Percentiles rank a stretch among this genome's conserved stretches.
Evolutionary conservation across 2,888 invertebrate genomes (phyloP).

Genomic region (Drosophila neoperkinsi): DNA sequence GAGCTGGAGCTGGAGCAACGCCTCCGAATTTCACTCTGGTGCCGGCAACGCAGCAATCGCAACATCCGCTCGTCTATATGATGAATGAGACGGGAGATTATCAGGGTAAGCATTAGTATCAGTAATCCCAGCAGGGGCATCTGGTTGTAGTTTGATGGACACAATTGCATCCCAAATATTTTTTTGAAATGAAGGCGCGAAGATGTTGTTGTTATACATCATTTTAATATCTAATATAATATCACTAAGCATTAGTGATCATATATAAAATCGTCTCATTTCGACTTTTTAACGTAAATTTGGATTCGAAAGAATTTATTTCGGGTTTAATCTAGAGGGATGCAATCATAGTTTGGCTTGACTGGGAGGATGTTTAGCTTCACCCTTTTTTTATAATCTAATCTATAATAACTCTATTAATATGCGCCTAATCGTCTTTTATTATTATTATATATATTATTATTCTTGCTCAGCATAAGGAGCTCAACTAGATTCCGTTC

Average conservation of each 20-base stretch:
- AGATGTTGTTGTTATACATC: too few species aligned
- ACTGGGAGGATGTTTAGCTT: too few species aligned
- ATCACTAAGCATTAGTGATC: neutral
- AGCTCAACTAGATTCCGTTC: too few species aligned
- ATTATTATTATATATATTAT: too few species aligned
- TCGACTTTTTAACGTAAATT: too few species aligned
- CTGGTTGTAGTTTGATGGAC: neutral
- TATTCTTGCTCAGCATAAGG: too few species aligned
- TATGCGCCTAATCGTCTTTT: neutral
- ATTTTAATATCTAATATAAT: too few species aligned
- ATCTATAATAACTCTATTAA: neutral
- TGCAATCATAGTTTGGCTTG: too few species aligned
- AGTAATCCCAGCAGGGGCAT: neutral
- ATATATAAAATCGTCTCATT: neutral
- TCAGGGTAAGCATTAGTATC: slow-evolving; percentile 73
- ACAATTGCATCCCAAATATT: too few species aligned
- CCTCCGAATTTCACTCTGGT: slow-evolving; percentile 33
- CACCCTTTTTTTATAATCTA: too few species aligned
- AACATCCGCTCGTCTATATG: slow-evolving; percentile 82
- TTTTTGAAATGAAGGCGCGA: too few species aligned
- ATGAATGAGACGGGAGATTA: slow-evolving; percentile 82
- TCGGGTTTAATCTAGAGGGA: neutral
- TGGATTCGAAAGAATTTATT: neutral
- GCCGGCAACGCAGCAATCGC: slow-evolving; percentile 64
- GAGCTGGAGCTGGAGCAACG: neutral